A percentile compares a stretch with the other conserved stretches of the same genome.
Evolutionary conservation across 2,888 invertebrate genomes (phyloP).

Genomic region (Zootermopsis nevadensis): DNA sequence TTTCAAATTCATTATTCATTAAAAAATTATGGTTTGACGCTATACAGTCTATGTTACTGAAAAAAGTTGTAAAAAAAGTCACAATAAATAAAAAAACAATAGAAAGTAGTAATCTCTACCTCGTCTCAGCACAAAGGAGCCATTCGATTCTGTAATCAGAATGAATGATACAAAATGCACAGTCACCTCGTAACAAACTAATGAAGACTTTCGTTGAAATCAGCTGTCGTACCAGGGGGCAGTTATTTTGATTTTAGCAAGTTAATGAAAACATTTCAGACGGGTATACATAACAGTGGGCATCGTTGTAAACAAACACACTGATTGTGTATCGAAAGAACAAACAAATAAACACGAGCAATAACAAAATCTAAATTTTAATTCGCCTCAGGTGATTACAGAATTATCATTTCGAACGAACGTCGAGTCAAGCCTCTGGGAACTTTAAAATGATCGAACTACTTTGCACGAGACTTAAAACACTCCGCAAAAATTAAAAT

Average conservation of each 20-base stretch:
- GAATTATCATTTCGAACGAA: neutral
- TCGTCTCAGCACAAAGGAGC: too few species aligned
- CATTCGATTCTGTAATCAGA: too few species aligned
- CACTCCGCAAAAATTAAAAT: too few species aligned
- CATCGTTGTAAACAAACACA: neutral
- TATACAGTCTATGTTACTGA: too few species aligned
- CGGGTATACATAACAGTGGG: neutral
- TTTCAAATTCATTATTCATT: too few species aligned
- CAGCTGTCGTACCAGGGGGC: neutral
- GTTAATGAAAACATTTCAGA: neutral
- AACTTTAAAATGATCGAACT: too few species aligned
- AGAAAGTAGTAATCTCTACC: too few species aligned
- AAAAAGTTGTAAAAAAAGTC: too few species aligned
- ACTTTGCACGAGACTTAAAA: too few species aligned
- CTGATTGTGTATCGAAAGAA: slow-evolving; percentile 6
- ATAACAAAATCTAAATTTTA: neutral
- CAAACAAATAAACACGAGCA: neutral
- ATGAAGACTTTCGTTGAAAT: neutral
- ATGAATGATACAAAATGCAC: too few species aligned
- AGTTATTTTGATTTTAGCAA: neutral
- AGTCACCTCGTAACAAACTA: neutral
- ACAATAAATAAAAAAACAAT: too few species aligned
- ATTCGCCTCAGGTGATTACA: neutral
- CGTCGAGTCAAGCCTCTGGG: neutral
- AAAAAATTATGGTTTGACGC: too few species aligned